Evolutionary conservation across 2,797 vertebrate genomes (phyloP), one percentile per base, ranked within the genome.

Genomic region (Tympanoctomys barrerae): DNA sequence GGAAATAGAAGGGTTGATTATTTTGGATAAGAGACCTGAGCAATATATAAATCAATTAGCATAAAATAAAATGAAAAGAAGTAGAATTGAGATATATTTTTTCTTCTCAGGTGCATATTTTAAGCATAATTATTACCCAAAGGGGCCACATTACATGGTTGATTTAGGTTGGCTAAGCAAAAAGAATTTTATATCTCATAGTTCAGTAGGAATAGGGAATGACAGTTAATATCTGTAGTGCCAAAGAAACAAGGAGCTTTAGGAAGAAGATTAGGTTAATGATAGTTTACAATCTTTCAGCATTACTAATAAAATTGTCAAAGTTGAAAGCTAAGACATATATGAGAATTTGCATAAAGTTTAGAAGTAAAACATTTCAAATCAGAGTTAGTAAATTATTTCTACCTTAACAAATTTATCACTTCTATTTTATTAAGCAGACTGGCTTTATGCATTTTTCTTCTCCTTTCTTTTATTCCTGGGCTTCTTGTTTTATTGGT

Each of bases 231-330:
- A 57, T 92, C 73, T 22, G 95, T 95, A 93, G 91, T 97, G 93
- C 94, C 95, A 94, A 96, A 97, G 89, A 96, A 95, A 87, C 87
- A 0, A 85, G 92, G 95, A 97, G 95, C 96, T 97, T 98, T 97
- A 98, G 94, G 62, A 95, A 96, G 97, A 92, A 96, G 82, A 94
- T 97, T 94, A 96, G 64, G 71, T 13, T 87, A 97, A 97, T 4
- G 11, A 94, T 92, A 81, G 83, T 89, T 98, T 97, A 98, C 97
- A 97, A 96, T 92, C 64, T 83, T 97, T 97, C 94, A 94, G 88
- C 91, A 94, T 97, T 89, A 97, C 95, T 93, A 97, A 95, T 97
- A 98, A 97, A 98, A 82, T 91, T 97, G 97, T 94, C 93, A 94
- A 97, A 97, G 97, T 64, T 89, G 95, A 97, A 98, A 98, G 98